Conservation (phyloP, 1,140 invertebrate genomes). For the Nylanderia fulva region DNA sequence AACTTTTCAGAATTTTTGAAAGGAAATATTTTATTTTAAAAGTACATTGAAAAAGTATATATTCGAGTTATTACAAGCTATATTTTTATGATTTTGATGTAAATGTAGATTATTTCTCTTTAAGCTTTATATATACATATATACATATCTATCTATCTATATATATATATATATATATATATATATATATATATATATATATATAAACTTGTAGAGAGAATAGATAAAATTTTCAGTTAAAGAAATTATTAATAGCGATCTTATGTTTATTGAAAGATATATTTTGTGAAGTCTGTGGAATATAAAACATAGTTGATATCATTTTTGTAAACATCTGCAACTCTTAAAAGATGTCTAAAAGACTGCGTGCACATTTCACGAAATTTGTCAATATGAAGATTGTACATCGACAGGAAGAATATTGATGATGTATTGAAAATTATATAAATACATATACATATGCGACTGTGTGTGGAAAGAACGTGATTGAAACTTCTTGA, state of each 20-base stretch:
- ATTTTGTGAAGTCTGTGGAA: background rate
- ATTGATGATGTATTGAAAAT: background rate
- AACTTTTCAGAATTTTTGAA: background rate
- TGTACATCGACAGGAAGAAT: background rate
- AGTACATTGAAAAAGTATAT: background rate
- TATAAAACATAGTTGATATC: conserved; percentile 1
- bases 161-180: background rate
- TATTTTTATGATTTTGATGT: conserved; percentile 23
- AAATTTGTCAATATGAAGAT: conserved; percentile 6
- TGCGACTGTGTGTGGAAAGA: background rate
- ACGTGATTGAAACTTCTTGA: background rate
- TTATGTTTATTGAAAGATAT: conserved; percentile 15
- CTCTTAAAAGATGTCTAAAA: background rate
- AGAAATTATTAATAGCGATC: background rate
- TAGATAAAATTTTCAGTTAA: background rate
- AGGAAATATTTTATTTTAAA: background rate
- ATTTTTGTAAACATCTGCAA: background rate
- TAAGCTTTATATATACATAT: conserved; percentile 7
- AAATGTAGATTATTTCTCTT: background rate
- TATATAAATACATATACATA: background rate
- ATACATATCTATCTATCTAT: no score
- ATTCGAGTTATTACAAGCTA: background rate
- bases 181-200: background rate
- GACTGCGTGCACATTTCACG: background rate
- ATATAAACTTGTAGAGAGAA: background rate